A percentile compares a stretch with the other conserved stretches of the same genome.
These are phyloP conservation scores for Samia ricini DNA, from an alignment of 1,140 invertebrate genomes.

Conservation along the genomic window DNA sequence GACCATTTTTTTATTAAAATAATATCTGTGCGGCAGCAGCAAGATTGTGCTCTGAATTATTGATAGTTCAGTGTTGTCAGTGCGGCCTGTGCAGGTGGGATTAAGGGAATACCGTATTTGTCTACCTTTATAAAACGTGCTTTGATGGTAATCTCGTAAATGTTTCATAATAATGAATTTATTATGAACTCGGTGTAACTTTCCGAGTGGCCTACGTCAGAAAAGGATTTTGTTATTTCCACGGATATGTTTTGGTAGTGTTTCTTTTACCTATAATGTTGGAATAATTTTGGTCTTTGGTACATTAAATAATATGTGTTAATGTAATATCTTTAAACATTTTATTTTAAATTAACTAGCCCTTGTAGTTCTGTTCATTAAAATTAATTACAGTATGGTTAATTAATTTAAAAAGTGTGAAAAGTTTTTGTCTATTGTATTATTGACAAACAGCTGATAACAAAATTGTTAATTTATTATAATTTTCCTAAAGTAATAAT, in stretches of 20 bases:
- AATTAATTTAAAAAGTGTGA: too few relatives aligned
- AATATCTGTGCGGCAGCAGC: conserved; percentile 19
- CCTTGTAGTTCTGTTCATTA: too few relatives aligned
- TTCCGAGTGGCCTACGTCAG: not conserved
- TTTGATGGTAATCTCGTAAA: conserved; percentile 12
- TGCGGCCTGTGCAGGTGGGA: conserved; percentile 17
- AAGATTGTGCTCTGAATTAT: conserved; percentile 34
- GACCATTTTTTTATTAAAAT: conserved; percentile 24
- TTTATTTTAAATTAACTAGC: too few relatives aligned
- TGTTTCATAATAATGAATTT: conserved; percentile 9
- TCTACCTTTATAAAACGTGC: conserved; percentile 14
- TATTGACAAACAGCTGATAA: too few relatives aligned
- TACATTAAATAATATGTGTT: too few relatives aligned
- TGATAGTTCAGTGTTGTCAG: conserved; percentile 28
- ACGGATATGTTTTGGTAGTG: not conserved
- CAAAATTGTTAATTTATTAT: too few relatives aligned
- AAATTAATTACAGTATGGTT: too few relatives aligned
- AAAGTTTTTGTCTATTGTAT: too few relatives aligned
- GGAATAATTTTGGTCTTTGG: too few relatives aligned
- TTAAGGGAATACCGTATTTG: conserved; percentile 13
- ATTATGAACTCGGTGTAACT: conserved; percentile 2
- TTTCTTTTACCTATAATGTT: not conserved
- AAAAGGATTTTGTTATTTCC: not conserved
- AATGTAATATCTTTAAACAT: too few relatives aligned
- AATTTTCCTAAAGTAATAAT: too few relatives aligned